These are phyloP conservation scores for Pyrocoelia pectoralis DNA, from an alignment of 2,888 invertebrate genomes.

Conservation along the genomic window DNA sequence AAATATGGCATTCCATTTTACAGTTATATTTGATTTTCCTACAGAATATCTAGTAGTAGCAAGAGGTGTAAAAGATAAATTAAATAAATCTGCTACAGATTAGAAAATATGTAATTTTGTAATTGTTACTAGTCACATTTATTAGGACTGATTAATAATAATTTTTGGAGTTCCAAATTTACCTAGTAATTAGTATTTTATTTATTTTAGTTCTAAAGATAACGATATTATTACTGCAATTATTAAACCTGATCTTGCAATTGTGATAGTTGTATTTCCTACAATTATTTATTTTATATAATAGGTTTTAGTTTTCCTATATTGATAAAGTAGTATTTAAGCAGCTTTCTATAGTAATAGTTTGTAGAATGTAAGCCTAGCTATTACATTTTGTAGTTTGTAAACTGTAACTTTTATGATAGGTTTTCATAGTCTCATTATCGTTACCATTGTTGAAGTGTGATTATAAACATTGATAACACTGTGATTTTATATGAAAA, in stretches of 20 bases:
- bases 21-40: slow-evolving; percentile 87
- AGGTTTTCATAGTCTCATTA: neutral
- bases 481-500: slow-evolving; percentile 6
- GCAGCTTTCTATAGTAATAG: neutral
- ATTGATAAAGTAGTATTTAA: neutral
- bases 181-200: neutral
- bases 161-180: slow-evolving; percentile 3
- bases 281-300: slow-evolving; percentile 6
- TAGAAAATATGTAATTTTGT: slow-evolving; percentile 41
- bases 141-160: slow-evolving; percentile 18
- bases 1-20: slow-evolving; percentile 93
- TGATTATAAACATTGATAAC: slow-evolving; percentile 2
- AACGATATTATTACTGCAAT: no score
- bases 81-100: slow-evolving; percentile 28
- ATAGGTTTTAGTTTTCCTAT: neutral
- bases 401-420: neutral
- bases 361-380: slow-evolving; percentile 2
- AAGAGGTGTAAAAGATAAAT: slow-evolving; percentile 57
- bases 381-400: neutral
- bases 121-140: slow-evolving; percentile 21
- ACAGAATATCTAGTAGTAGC: slow-evolving; percentile 80
- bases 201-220: neutral
- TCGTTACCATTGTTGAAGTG: slow-evolving; percentile 5
- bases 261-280: neutral
- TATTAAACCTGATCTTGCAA: neutral